Percentiles rank a stretch among this genome's conserved stretches.
Evolutionary conservation across 2,113 vertebrate genomes (phyloP).

Genomic region (Cochlearius cochlearius): DNA sequence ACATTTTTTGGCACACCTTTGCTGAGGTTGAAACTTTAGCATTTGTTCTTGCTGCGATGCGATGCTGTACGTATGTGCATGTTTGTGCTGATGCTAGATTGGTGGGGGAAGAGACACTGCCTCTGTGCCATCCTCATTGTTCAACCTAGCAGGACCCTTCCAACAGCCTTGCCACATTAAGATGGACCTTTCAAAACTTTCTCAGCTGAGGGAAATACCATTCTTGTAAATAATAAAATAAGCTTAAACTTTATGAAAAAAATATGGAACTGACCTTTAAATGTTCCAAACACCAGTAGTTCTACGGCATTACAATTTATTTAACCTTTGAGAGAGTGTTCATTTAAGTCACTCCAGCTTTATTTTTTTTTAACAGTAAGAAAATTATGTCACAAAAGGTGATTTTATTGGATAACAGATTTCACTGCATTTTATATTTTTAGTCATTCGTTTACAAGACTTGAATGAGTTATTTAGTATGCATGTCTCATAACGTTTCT

Average conservation of each 20-base stretch:
- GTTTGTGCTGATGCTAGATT: neutral
- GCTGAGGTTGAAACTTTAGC: neutral
- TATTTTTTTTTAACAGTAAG: conserved; percentile 32
- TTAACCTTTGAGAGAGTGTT: conserved; percentile 75
- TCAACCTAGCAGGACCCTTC: neutral
- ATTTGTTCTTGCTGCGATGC: neutral
- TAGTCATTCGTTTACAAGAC: neutral
- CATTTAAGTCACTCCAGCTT: conserved; percentile 66
- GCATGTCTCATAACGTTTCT: neutral
- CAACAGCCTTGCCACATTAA: too few species aligned
- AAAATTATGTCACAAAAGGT: conserved; percentile 24
- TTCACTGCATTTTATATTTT: neutral
- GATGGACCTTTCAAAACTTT: neutral
- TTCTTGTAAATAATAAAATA: conserved; percentile 35
- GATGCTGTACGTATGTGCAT: neutral
- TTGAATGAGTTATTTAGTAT: neutral
- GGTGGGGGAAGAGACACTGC: rapidly evolving
- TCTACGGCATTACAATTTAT: conserved; percentile 72
- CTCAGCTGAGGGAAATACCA: neutral
- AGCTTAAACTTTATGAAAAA: neutral
- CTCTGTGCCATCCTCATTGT: neutral
- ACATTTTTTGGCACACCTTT: neutral
- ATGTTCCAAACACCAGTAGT: conserved; percentile 57
- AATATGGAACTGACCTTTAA: conserved; percentile 72
- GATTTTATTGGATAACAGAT: neutral